Conservation (phyloP, 1,140 invertebrate species). For the Anthonomus grandis region DNA sequence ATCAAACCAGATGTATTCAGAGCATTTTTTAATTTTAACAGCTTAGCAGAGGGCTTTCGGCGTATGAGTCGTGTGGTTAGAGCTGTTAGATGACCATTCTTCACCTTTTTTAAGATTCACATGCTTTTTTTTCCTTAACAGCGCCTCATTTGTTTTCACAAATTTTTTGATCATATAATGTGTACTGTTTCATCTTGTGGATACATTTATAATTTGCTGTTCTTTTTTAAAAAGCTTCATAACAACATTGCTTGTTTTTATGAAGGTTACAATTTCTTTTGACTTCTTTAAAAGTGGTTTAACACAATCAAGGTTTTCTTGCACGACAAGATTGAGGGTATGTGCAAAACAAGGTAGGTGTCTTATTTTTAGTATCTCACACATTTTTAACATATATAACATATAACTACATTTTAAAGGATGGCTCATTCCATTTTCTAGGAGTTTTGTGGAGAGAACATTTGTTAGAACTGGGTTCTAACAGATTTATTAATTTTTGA, state of each 20-base stretch:
- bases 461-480: constrained; percentile 32
- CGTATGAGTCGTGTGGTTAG: too few relatives aligned
- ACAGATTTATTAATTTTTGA: constrained; percentile 23
- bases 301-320: background rate
- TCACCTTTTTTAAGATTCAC: too few relatives aligned
- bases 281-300: background rate
- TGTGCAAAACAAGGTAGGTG: constrained; percentile 5
- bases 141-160: constrained; percentile 5
- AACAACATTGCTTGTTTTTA: constrained; percentile 2
- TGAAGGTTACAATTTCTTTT: constrained; percentile 1
- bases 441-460: constrained; percentile 4
- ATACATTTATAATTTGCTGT: constrained; percentile 9
- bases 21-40: too few relatives aligned
- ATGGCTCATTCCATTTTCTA: constrained; percentile 9
- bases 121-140: too few relatives aligned
- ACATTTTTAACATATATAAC: constrained; percentile 7
- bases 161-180: constrained; percentile 12
- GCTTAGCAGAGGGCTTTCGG: too few relatives aligned
- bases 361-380: background rate
- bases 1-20: too few relatives aligned
- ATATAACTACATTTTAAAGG: background rate
- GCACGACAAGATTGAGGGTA: constrained; percentile 6
- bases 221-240: constrained; percentile 12
- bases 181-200: constrained; percentile 13
- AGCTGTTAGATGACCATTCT: too few relatives aligned